These are phyloP conservation scores for Sorex maritimensis DNA, from an alignment of 2,797 vertebrate species.

Conservation along the genomic window DNA sequence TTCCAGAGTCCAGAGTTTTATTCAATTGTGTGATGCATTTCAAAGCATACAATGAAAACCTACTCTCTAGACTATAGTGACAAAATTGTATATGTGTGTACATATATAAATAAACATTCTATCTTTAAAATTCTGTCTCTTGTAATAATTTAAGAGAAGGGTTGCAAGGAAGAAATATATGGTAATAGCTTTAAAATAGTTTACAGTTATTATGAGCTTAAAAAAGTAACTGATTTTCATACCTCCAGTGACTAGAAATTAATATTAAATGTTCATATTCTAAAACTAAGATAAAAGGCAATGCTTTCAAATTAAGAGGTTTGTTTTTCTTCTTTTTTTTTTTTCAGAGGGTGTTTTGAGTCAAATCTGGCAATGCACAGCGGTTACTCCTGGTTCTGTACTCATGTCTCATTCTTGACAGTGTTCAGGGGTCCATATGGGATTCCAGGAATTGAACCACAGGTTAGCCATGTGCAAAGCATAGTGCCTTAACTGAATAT, in stretches of 20 bases:
- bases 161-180: not conserved
- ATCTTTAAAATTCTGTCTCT: not conserved
- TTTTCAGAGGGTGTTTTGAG: too few relatives aligned
- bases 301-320: constrained; percentile 41
- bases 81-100: too few relatives aligned
- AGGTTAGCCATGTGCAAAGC: too few relatives aligned
- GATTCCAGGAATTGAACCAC: too few relatives aligned
- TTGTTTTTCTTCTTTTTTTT: not conserved
- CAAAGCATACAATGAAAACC: constrained; percentile 27
- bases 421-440: too few relatives aligned
- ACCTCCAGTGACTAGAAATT: not conserved
- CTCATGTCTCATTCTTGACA: too few relatives aligned
- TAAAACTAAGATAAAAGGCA: constrained; percentile 11
- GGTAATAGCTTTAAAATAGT: constrained; percentile 41
- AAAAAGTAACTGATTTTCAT: constrained; percentile 49
- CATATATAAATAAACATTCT: not conserved
- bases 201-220: constrained; percentile 42
- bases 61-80: not conserved
- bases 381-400: too few relatives aligned
- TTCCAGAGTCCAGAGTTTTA: not conserved
- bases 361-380: too few relatives aligned
- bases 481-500: not conserved
- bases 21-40: not conserved
- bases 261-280: constrained; percentile 44
- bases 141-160: not conserved